Base-by-base conservation (phyloP, 2,888 invertebrate genomes). In the Coleophora flavipennella region DNA sequence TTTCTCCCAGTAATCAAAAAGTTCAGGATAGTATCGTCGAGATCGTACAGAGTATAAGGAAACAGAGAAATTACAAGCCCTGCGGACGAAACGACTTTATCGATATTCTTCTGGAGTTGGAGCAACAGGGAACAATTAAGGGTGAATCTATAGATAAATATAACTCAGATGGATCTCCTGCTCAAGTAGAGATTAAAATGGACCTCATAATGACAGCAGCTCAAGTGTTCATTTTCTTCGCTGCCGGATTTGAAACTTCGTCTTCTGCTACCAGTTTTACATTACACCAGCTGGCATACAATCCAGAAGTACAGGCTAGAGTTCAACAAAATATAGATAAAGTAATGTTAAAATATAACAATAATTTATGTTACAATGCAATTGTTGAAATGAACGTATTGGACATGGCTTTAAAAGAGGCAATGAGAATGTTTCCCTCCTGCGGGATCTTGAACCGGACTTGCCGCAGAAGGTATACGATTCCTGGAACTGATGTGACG, bases 221-320 rank as follows among this genome's bases (percentile, higher is more conserved):
- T 2, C 48, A 48, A 38, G 38, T 46, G 4, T 48, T 46, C 13
- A 25, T 48, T 10, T 50, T 50, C 38, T 50, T 50, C 32, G 47
- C 43, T 8, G 66, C 60, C 14, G 64, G 66, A 1, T 62, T 60
- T 35, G 63, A 63, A 40, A 60, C 63, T 1, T 63, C 62, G 0
- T 67, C 74, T 6, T 59, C 67, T 1, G 53, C 67, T 3, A 59
- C 69, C 12, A 67, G 67, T 46, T 68, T 60, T 29, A 56, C 62
- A 3, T 42, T 69, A 1, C 69, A 72, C 35, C 51, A 58, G 36
- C 50, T 77, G 1, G 73, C 76, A 1, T 57, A 53, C 25, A 51
- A 75, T 43, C 66, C 62, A 2, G 62, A 68, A 2, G 46, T 59
- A 8, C 76, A 75, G 39, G 46, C 49, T 9, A 59, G 50, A 33